Evolutionary conservation across 2,888 invertebrate genomes (phyloP).

Genomic region (Leucophenga maculata): DNA sequence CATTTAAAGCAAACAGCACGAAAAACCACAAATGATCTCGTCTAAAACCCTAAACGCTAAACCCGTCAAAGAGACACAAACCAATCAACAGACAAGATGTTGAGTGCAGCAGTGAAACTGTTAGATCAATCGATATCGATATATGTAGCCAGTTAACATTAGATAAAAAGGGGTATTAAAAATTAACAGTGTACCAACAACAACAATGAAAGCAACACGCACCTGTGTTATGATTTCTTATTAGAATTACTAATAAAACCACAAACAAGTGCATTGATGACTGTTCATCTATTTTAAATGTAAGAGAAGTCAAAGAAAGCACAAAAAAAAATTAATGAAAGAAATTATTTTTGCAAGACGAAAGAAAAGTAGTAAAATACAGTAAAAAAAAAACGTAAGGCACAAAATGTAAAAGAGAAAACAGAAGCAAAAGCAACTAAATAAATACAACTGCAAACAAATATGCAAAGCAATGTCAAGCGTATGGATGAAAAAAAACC

Average conservation of each 20-base stretch:
- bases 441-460: slow-evolving; percentile 15
- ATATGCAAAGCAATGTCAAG: slow-evolving; percentile 20
- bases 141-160: slow-evolving; percentile 50
- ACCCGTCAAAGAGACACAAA: slow-evolving; percentile 10
- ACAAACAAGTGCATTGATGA: slow-evolving; percentile 55
- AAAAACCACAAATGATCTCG: no score
- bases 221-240: slow-evolving; percentile 1
- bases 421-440: slow-evolving; percentile 36
- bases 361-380: slow-evolving; percentile 10
- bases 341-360: slow-evolving; percentile 44
- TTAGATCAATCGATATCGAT: slow-evolving; percentile 44
- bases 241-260: slow-evolving; percentile 49
- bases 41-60: no score
- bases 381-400: not conserved
- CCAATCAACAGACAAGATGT: slow-evolving; percentile 41
- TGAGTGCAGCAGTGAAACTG: not conserved
- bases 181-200: slow-evolving; percentile 31
- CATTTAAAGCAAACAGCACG: no score
- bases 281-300: slow-evolving; percentile 33
- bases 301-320: slow-evolving; percentile 41
- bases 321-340: slow-evolving; percentile 48
- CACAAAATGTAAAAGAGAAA: slow-evolving; percentile 43
- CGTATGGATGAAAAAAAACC: not conserved
- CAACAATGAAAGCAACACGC: slow-evolving; percentile 34
- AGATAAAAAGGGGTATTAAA: slow-evolving; percentile 44